Evolutionary conservation across 1,140 invertebrate genomes (phyloP), one percentile per base, ranked within the genome.

Genomic region (Condylostylus longicornis): DNA sequence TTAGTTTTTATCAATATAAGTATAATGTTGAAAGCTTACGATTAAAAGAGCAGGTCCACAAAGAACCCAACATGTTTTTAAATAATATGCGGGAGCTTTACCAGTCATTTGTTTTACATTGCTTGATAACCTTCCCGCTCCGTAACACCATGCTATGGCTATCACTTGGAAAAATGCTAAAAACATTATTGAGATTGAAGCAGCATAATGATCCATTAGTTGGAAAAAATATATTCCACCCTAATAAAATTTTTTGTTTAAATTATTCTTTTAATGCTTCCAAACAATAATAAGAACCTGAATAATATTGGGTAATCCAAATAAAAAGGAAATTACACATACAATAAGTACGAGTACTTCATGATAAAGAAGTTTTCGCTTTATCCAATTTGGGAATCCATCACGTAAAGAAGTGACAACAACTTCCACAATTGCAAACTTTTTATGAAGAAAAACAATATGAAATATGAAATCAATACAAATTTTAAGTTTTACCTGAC

Each of bases 141-240:
- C 87, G 58, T 93, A 94, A 50, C 88, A 77, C 88, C 88, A 93
- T 1, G 82, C 76, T 23, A 93, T 77, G 4, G 79, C 86, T 19
- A 90, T 79, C 12, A 88, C 75, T 70, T 94, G 87, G 56, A 91
- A 88, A 55, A 93, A 87, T 22, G 86, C 86, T 23, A 93, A 66
- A 48, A 88, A 87, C 70, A 90, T 89, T 23, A 91, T 79, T 7
- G 84, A 87, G 41, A 90, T 74, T 1, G 84, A 87, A 13, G 87
- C 85, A 5, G 86, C 79, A 58, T 90, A 94, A 58, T 88, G 86
- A 55, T 94, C 88, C 53, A 93, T 81, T 21, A 93, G 61, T 70
- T 89, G 83, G 58, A 94, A 93, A 50, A 85, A 83, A 50, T 86
- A 93, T 46, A 91, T 89, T 42, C 88, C 89, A 43, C 86, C 87